These are phyloP conservation scores for Dromius quadrimaculatus DNA, from an alignment of 2,888 invertebrate genomes.

Conservation along the genomic window DNA sequence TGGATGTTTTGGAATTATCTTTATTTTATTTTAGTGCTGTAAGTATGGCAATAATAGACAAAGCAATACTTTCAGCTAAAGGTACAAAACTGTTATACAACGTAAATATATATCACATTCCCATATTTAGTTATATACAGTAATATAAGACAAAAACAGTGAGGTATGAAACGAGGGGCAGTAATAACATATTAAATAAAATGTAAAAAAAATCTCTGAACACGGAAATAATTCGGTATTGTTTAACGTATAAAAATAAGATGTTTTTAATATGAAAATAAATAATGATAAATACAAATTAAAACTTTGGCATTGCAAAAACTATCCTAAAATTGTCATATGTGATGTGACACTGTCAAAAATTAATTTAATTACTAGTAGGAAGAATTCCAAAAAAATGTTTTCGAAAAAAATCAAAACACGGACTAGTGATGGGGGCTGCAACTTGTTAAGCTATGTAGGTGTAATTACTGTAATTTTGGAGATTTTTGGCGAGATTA, in stretches of 20 bases:
- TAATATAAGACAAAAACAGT: slow-evolving; percentile 18
- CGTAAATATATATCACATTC: slow-evolving; percentile 53
- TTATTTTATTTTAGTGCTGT: slow-evolving; percentile 39
- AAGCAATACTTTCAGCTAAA: slow-evolving; percentile 45
- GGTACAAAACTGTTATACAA: slow-evolving; percentile 52
- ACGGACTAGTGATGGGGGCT: too few species aligned
- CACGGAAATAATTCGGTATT: slow-evolving; percentile 18
- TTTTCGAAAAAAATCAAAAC: slow-evolving; percentile 11
- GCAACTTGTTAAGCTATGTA: too few species aligned
- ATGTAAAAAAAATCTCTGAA: slow-evolving; percentile 17
- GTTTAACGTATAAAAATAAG: slow-evolving; percentile 33
- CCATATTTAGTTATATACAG: slow-evolving; percentile 48
- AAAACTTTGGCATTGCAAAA: slow-evolving; percentile 49
- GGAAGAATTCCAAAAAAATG: slow-evolving; percentile 19
- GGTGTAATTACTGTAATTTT: too few species aligned
- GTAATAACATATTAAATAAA: slow-evolving; percentile 14
- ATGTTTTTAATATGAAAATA: slow-evolving; percentile 28
- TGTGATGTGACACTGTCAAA: slow-evolving; percentile 12
- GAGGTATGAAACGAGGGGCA: slow-evolving; percentile 8
- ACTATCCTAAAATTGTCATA: slow-evolving; percentile 43
- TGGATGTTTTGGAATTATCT: slow-evolving; percentile 24
- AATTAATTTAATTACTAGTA: not conserved
- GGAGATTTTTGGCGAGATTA: too few species aligned
- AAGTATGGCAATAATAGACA: slow-evolving; percentile 39
- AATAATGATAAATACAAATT: slow-evolving; percentile 38